These are phyloP conservation scores for Brachyopa scutellaris DNA, from an alignment of 2,888 invertebrate genomes.

Conservation along the genomic window DNA sequence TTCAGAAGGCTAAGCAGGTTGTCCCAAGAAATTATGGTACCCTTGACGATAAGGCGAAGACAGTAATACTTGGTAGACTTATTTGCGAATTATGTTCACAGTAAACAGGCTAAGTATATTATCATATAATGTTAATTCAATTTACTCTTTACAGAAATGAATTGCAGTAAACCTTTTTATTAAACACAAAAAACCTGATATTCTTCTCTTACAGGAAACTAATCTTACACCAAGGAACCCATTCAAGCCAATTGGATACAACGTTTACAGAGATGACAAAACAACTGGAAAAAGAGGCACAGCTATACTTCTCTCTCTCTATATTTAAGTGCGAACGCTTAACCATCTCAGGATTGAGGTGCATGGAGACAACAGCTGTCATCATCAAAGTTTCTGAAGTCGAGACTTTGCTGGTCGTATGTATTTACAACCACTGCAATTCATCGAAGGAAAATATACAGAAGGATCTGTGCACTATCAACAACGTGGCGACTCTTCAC, in stretches of 20 bases:
- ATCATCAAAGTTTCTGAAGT: not conserved
- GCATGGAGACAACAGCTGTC: not conserved
- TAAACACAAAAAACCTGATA: not conserved
- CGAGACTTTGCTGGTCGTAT: too few species aligned
- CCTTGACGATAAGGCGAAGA: not conserved
- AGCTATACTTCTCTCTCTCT: too few species aligned
- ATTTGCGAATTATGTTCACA: not conserved
- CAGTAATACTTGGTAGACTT: not conserved
- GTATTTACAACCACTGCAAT: too few species aligned
- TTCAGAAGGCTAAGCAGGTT: too few species aligned
- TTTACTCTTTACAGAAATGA: not conserved
- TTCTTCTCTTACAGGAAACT: slow-evolving; percentile 12
- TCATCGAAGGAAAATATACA: too few species aligned
- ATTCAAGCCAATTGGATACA: not conserved
- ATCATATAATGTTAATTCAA: not conserved
- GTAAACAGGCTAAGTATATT: not conserved
- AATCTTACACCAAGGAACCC: not conserved
- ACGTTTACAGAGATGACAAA: not conserved
- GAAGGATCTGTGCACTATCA: too few species aligned
- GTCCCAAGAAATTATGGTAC: not conserved
- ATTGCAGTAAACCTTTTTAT: too few species aligned
- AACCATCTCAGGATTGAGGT: too few species aligned
- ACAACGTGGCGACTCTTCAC: too few species aligned
- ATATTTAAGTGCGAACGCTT: too few species aligned
- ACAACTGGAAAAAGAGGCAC: not conserved